Evolutionary conservation across 2,888 invertebrate species (phyloP).

Genomic region (Meloe dianella): DNA sequence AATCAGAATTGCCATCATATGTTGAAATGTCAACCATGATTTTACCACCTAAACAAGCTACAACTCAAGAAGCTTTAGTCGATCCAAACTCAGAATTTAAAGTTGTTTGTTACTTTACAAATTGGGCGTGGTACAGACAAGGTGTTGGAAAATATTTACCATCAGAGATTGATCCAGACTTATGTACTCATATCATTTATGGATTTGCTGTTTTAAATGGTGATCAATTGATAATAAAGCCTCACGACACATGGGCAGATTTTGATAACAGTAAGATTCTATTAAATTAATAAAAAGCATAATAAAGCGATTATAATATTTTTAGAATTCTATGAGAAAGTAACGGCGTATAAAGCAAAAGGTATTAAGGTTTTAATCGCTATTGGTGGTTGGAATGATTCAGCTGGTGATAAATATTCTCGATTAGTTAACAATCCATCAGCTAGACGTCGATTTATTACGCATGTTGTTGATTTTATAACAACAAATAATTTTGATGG

Average conservation of each 20-base stretch:
- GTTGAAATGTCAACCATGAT: constrained; percentile 34
- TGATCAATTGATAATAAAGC: constrained; percentile 76
- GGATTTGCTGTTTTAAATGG: constrained; percentile 88
- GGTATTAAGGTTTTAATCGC: constrained; percentile 85
- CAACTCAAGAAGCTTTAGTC: constrained; percentile 39
- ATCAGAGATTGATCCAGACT: constrained; percentile 79
- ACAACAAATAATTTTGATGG: constrained; percentile 86
- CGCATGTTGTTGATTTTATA: constrained; percentile 78
- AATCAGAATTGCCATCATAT: constrained; percentile 23
- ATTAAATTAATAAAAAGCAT: not conserved
- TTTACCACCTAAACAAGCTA: constrained; percentile 29
- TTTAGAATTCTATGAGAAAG: constrained; percentile 85
- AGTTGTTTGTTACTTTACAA: constrained; percentile 90
- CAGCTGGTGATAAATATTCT: constrained; percentile 87
- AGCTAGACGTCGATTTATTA: constrained; percentile 75
- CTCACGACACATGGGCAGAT: constrained; percentile 89
- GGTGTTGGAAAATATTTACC: constrained; percentile 82
- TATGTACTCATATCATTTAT: constrained; percentile 92
- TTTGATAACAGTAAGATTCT: constrained; percentile 77
- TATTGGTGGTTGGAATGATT: constrained; percentile 95
- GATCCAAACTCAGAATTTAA: constrained; percentile 64
- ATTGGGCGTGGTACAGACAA: constrained; percentile 94
- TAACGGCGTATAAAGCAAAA: constrained; percentile 73
- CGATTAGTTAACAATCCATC: constrained; percentile 76
- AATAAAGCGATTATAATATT: constrained; percentile 29